These are phyloP conservation scores for Bradysia coprophila DNA, from an alignment of 1,140 invertebrate species.

Conservation along the genomic window DNA sequence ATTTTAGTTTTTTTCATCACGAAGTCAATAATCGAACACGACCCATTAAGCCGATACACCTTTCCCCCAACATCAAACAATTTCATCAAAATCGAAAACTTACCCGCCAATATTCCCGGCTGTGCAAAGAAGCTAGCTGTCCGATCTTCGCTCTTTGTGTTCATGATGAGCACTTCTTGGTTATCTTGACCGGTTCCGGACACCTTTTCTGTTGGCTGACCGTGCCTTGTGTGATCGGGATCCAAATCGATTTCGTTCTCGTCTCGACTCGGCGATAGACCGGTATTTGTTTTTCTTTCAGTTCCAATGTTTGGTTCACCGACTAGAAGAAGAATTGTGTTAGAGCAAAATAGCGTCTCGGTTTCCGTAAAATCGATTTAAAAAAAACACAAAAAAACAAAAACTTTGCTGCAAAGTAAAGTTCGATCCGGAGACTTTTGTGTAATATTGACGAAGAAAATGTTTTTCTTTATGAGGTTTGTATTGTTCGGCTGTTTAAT, in stretches of 20 bases:
- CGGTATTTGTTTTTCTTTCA: not conserved
- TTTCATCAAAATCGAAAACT: too few relatives aligned
- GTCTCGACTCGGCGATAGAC: not conserved
- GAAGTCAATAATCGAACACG: too few relatives aligned
- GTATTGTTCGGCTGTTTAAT: too few relatives aligned
- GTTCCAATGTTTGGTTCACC: not conserved
- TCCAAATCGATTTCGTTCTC: slow-evolving; percentile 1
- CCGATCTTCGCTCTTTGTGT: slow-evolving; percentile 55
- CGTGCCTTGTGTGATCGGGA: slow-evolving; percentile 9
- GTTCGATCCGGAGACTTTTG: too few relatives aligned
- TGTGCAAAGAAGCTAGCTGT: slow-evolving; percentile 83
- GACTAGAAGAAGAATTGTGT: not conserved
- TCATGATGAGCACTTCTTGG: slow-evolving; percentile 55
- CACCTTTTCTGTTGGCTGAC: slow-evolving; percentile 17
- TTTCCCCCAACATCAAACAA: too few relatives aligned
- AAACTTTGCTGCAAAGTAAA: too few relatives aligned
- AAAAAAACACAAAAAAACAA: too few relatives aligned
- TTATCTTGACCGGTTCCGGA: slow-evolving; percentile 15
- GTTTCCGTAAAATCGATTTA: too few relatives aligned
- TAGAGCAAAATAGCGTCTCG: not conserved
- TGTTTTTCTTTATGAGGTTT: too few relatives aligned
- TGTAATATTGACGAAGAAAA: too few relatives aligned
- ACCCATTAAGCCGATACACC: too few relatives aligned
- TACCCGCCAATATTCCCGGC: slow-evolving; percentile 85
- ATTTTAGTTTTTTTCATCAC: too few relatives aligned